Evolutionary conservation across 1,140 invertebrate species (phyloP).

Genomic region (Lineus longissimus): DNA sequence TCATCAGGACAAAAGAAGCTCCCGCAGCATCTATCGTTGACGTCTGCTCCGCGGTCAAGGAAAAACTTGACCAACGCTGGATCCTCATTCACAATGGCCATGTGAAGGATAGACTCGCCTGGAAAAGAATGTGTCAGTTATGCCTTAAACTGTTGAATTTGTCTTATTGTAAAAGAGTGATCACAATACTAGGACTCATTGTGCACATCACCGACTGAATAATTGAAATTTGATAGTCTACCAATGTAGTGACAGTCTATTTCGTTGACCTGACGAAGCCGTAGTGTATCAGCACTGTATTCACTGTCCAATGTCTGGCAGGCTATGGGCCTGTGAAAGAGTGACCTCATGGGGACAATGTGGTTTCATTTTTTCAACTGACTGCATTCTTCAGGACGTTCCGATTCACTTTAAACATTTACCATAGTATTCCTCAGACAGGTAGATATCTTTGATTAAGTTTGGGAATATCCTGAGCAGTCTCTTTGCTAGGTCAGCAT

Average conservation of each 20-base stretch:
- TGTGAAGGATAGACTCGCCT: slow-evolving; percentile 68
- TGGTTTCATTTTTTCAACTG: no score
- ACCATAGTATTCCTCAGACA: slow-evolving; percentile 96
- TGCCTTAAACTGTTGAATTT: neutral
- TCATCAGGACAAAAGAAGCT: slow-evolving; percentile 97
- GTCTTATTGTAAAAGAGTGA: neutral
- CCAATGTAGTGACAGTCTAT: no score
- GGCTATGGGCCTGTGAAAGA: no score
- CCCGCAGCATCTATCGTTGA: slow-evolving; percentile 80
- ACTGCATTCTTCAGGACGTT: neutral
- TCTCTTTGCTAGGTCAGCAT: slow-evolving; percentile 89
- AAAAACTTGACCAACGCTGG: slow-evolving; percentile 95
- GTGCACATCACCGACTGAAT: no score
- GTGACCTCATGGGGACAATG: no score
- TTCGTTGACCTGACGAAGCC: no score
- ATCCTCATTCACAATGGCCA: slow-evolving; percentile 98
- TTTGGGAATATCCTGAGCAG: slow-evolving; percentile 88
- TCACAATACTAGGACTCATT: neutral
- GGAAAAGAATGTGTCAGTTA: neutral
- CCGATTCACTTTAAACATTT: slow-evolving; percentile 27
- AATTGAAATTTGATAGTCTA: no score
- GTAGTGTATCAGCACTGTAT: no score
- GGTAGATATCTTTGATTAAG: slow-evolving; percentile 92
- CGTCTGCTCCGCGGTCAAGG: slow-evolving; percentile 82
- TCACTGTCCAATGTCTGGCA: no score